Percentiles rank a stretch among this genome's conserved stretches.
These are phyloP conservation scores for Tragulus kanchil DNA, from an alignment of 2,113 vertebrate genomes.

Conservation along the genomic window DNA sequence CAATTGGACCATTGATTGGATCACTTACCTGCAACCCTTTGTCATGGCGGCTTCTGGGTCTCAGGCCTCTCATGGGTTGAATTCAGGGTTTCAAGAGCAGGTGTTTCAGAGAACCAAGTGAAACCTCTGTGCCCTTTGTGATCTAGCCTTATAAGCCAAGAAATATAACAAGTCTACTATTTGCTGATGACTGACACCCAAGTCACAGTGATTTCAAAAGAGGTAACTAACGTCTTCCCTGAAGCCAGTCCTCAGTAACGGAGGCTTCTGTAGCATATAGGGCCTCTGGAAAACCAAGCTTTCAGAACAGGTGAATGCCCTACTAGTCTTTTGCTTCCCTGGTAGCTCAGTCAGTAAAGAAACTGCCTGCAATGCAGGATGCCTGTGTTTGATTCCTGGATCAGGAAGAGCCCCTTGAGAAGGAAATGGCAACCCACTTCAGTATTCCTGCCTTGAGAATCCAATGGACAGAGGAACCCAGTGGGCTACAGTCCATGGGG, in stretches of 20 bases:
- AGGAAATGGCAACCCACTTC: no score
- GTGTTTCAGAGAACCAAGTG: background rate
- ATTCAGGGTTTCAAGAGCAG: background rate
- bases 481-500: no score
- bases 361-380: no score
- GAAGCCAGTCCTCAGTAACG: background rate
- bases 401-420: no score
- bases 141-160: background rate
- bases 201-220: conserved; percentile 28
- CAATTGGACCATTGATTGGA: background rate
- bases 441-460: no score
- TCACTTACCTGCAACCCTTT: background rate
- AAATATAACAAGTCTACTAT: background rate
- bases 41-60: background rate
- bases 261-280: background rate
- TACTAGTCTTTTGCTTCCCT: background rate
- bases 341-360: no score
- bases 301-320: background rate
- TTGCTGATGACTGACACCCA: background rate
- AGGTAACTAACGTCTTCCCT: background rate
- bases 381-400: no score
- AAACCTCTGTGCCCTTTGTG: background rate
- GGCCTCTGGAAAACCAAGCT: background rate
- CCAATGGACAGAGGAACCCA: no score
- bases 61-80: background rate